A percentile compares a stretch with the other conserved stretches of the same genome.
Conservation (phyloP, 2,797 vertebrate genomes). For the Lateolabrax maculatus region DNA sequence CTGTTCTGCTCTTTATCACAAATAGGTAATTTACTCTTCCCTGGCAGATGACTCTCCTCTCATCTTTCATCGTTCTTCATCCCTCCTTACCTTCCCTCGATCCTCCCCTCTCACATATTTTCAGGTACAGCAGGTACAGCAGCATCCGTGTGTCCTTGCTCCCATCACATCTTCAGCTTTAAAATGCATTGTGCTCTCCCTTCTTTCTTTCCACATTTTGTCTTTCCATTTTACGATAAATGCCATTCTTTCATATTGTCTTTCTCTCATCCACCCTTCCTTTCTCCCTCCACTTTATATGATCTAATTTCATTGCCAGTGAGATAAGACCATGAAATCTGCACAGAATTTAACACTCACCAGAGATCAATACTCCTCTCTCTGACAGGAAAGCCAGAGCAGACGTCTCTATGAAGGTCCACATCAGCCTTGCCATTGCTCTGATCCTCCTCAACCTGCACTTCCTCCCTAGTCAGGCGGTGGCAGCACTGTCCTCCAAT, state of each 20-base stretch:
- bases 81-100: not conserved
- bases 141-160: not conserved
- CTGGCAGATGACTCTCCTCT: not conserved
- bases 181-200: not conserved
- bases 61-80: not conserved
- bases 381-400: constrained; percentile 45
- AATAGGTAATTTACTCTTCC: constrained; percentile 43
- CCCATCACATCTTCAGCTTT: not conserved
- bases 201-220: not conserved
- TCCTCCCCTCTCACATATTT: not conserved
- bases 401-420: constrained; percentile 69
- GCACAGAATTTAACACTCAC: not conserved
- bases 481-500: constrained; percentile 5
- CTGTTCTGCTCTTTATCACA: constrained; percentile 59
- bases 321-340: not conserved
- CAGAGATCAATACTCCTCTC: not conserved
- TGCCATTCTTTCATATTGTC: not conserved
- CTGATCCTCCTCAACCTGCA: constrained; percentile 70
- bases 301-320: not conserved
- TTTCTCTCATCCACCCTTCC: not conserved
- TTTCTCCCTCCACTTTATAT: not conserved
- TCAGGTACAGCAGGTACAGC: not conserved
- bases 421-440: constrained; percentile 60
- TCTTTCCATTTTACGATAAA: not conserved
- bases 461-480: constrained; percentile 53